phyloP scores from a whole-genome alignment of 2,888 invertebrate genomes.

The Microchrysa polita region DNA sequence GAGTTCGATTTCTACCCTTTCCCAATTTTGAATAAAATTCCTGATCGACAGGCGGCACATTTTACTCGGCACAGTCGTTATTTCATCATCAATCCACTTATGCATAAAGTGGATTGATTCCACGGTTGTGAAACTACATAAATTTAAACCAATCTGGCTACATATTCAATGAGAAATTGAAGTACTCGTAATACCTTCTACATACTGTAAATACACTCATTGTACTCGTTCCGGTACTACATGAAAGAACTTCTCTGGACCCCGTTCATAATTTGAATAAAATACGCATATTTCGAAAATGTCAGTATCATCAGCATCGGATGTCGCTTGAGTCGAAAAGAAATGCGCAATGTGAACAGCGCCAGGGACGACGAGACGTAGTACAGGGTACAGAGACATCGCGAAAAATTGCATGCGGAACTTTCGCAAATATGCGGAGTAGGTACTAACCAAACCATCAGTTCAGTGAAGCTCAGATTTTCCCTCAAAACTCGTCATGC shows the following conservation, averaged over 20 bases:
- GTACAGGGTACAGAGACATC: too few species aligned
- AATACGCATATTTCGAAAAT: conserved; percentile 38
- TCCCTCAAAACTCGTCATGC: background rate
- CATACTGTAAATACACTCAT: too few species aligned
- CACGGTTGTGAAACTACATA: conserved; percentile 30
- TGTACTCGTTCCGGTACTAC: background rate
- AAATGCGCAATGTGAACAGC: background rate
- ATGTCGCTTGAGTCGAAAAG: background rate
- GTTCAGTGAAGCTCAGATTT: background rate
- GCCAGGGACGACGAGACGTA: too few species aligned
- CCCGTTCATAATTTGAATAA: conserved; percentile 38
- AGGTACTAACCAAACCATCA: background rate
- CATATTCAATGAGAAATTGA: conserved; percentile 16
- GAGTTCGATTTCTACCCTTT: too few species aligned
- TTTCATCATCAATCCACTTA: conserved; percentile 25
- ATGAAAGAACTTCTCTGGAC: conserved; percentile 8
- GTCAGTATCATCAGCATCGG: background rate
- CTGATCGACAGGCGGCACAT: background rate
- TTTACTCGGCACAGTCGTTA: background rate
- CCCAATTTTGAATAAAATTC: background rate
- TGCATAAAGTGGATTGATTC: conserved; percentile 31
- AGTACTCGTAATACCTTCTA: too few species aligned
- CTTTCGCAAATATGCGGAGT: too few species aligned
- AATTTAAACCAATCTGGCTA: background rate
- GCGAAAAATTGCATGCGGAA: too few species aligned